A percentile compares a stretch with the other conserved stretches of the same genome.
Conservation (phyloP, 2,113 vertebrate genomes). For the Nettapus auritus region DNA sequence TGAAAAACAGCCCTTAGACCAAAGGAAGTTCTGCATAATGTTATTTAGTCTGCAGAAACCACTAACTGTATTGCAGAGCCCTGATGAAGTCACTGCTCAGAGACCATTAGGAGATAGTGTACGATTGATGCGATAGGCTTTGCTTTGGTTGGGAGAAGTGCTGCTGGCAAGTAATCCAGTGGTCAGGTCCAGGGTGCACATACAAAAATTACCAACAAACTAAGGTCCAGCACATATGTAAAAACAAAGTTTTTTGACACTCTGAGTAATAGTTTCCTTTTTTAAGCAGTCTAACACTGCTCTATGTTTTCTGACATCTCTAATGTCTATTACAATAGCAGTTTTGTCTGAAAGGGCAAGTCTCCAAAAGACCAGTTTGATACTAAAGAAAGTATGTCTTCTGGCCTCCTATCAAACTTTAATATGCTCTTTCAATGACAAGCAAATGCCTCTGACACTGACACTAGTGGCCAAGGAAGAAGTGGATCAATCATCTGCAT, state of each 20-base stretch:
- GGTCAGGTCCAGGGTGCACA: background rate
- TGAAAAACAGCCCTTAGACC: slow-evolving; percentile 45
- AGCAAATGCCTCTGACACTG: background rate
- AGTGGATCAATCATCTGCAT: background rate
- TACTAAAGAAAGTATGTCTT: background rate
- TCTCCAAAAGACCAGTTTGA: background rate
- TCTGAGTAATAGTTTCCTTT: background rate
- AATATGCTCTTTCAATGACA: background rate
- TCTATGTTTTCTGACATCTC: background rate
- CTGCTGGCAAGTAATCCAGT: background rate
- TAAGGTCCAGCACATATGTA: background rate
- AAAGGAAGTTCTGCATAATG: slow-evolving; percentile 67
- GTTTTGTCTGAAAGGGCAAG: background rate
- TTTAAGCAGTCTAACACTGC: background rate
- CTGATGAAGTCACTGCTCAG: slow-evolving; percentile 51
- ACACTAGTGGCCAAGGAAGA: background rate
- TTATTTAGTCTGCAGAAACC: slow-evolving; percentile 57
- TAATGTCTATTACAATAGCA: background rate
- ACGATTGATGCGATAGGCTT: background rate
- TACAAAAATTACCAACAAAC: background rate
- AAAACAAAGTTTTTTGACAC: background rate
- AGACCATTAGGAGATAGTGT: slow-evolving; percentile 2
- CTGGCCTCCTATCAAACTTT: background rate
- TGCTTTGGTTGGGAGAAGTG: background rate
- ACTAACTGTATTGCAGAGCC: slow-evolving; percentile 42